Evolutionary conservation across 2,113 vertebrate genomes (phyloP).

Genomic region (Entelurus aequoreus): DNA sequence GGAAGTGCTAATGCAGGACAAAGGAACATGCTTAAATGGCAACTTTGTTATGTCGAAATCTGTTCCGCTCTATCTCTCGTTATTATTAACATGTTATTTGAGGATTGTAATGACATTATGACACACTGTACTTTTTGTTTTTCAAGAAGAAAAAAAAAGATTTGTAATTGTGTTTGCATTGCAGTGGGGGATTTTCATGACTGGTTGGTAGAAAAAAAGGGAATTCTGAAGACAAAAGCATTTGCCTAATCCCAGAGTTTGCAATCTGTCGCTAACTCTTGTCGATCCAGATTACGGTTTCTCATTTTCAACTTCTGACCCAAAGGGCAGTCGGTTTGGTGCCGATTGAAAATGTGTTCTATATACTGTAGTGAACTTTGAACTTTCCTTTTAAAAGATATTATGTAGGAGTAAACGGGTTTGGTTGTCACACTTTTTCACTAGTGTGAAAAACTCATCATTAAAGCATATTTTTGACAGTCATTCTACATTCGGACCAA

Average conservation of each 20-base stretch:
- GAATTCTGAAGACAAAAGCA: conserved; percentile 46
- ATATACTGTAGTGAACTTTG: neutral
- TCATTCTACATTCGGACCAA: too few species aligned
- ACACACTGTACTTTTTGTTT: neutral
- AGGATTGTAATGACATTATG: neutral
- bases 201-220: conserved; percentile 32
- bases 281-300: conserved; percentile 59
- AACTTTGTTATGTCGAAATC: conserved; percentile 49
- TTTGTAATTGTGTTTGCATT: conserved; percentile 34
- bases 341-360: neutral
- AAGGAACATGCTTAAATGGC: conserved; percentile 21
- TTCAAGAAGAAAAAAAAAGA: conserved; percentile 7
- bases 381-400: neutral
- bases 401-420: neutral
- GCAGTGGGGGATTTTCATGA: conserved; percentile 15
- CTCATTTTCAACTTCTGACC: conserved; percentile 16
- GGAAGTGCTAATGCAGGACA: conserved; percentile 49
- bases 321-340: neutral
- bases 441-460: too few species aligned
- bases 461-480: too few species aligned
- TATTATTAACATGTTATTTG: neutral
- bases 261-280: conserved; percentile 49
- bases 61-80: conserved; percentile 17
- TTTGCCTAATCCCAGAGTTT: conserved; percentile 50
- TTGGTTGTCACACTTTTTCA: too few species aligned